phyloP scores from a whole-genome alignment of 2,888 invertebrate genomes.

The Lycocerus yunnanus region DNA sequence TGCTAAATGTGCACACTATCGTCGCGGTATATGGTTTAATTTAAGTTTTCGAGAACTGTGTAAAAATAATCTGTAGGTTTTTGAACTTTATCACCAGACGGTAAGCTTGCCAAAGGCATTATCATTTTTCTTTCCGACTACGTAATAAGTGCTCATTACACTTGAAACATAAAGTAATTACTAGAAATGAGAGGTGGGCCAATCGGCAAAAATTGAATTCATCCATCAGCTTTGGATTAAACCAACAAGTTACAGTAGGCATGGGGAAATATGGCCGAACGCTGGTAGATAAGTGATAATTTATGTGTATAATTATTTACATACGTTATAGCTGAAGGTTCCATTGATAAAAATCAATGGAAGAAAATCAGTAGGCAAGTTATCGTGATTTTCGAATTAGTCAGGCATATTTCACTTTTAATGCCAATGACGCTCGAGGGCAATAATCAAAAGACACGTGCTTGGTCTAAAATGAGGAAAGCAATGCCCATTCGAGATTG shows the following conservation, averaged over 20 bases:
- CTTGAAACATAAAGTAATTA: not conserved
- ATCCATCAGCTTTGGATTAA: not conserved
- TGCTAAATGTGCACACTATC: not conserved
- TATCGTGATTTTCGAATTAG: not conserved
- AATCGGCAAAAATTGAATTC: not conserved
- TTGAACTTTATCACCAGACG: slow-evolving; percentile 2
- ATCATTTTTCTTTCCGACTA: not conserved
- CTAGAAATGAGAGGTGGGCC: not conserved
- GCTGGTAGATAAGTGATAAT: not conserved
- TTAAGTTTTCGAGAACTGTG: not conserved
- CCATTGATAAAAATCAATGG: not conserved
- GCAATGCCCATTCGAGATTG: not conserved
- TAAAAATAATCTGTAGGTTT: slow-evolving; percentile 1
- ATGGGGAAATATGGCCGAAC: not conserved
- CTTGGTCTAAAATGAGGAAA: not conserved
- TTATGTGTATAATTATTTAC: not conserved
- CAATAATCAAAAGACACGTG: not conserved
- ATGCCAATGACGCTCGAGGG: not conserved
- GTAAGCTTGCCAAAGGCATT: not conserved
- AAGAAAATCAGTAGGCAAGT: not conserved
- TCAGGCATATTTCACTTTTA: not conserved
- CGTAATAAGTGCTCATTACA: not conserved
- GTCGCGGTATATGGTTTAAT: not conserved
- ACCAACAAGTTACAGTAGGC: not conserved
- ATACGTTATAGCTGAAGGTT: not conserved